These are phyloP conservation scores for Eurypyga helias DNA, from an alignment of 2,113 vertebrate species.

Conservation along the genomic window DNA sequence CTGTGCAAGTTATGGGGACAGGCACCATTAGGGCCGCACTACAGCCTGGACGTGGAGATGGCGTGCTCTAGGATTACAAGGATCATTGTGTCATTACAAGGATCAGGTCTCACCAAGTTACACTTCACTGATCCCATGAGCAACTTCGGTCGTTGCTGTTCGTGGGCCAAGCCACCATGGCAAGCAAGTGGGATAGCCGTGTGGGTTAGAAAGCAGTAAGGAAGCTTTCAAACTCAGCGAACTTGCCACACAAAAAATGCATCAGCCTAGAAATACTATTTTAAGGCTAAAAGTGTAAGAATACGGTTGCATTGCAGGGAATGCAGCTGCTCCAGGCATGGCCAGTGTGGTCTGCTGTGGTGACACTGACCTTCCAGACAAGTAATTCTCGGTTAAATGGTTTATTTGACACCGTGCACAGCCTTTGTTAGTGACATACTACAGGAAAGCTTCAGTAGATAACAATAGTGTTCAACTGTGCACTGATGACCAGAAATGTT, in stretches of 20 bases:
- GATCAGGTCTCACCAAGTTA: not conserved
- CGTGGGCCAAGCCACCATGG: not conserved
- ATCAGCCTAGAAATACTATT: not conserved
- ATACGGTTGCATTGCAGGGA: not conserved
- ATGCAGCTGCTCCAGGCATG: not conserved
- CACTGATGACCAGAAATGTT: not conserved
- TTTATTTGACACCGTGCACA: not conserved
- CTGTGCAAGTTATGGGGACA: not conserved
- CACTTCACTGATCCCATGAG: not conserved
- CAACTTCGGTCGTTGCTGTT: not conserved
- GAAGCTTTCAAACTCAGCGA: not conserved
- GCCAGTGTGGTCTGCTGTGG: not conserved
- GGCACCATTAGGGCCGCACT: not conserved
- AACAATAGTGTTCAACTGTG: not conserved
- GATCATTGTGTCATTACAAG: too few relatives aligned
- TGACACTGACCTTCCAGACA: not conserved
- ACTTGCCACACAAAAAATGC: not conserved
- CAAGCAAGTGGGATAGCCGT: not conserved
- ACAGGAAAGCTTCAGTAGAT: not conserved
- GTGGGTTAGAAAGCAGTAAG: not conserved
- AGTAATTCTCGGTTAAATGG: not conserved
- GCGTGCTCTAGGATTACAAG: rapidly evolving
- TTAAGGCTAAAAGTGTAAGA: not conserved
- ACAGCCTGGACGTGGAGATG: not conserved
- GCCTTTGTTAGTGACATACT: not conserved